Conservation (phyloP, 2,888 invertebrate genomes). For the Mesorhabditis sp. region DNA sequence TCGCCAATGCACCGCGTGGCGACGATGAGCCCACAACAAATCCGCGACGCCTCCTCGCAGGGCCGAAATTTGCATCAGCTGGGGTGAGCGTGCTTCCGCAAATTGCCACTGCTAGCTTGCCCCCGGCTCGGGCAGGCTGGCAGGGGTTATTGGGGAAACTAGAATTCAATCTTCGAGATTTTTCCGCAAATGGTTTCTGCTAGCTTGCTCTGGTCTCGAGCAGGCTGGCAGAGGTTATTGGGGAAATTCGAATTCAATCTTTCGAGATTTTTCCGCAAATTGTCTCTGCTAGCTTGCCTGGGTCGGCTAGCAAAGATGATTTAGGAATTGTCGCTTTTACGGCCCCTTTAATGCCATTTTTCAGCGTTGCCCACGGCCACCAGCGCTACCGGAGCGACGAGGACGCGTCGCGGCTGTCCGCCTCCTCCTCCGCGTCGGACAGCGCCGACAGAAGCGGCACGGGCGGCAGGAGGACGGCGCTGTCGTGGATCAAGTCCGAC, state of each 20-base stretch:
- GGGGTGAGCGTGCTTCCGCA: slow-evolving; percentile 6
- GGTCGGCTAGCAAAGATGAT: too few relatives aligned
- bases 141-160: too few relatives aligned
- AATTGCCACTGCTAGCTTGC: too few relatives aligned
- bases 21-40: slow-evolving; percentile 32
- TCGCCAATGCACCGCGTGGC: slow-evolving; percentile 24
- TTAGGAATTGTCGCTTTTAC: too few relatives aligned
- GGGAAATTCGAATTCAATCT: not conserved
- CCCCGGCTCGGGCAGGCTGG: too few relatives aligned
- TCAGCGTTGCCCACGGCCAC: slow-evolving; percentile 36
- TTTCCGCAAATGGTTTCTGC: too few relatives aligned
- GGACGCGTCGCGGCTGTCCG: slow-evolving; percentile 18
- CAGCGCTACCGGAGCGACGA: slow-evolving; percentile 53
- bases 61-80: slow-evolving; percentile 9
- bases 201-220: too few relatives aligned
- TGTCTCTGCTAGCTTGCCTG: too few relatives aligned
- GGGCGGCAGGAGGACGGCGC: slow-evolving; percentile 10
- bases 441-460: slow-evolving; percentile 7
- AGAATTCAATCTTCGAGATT: too few relatives aligned
- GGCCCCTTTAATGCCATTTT: not conserved
- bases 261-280: not conserved
- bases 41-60: slow-evolving; percentile 18
- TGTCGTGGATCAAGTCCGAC: not conserved
- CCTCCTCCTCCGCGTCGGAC: not conserved
- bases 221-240: not conserved